Base-by-base conservation (phyloP, 2,113 vertebrate genomes). In the Shinisaurus crocodilurus region DNA sequence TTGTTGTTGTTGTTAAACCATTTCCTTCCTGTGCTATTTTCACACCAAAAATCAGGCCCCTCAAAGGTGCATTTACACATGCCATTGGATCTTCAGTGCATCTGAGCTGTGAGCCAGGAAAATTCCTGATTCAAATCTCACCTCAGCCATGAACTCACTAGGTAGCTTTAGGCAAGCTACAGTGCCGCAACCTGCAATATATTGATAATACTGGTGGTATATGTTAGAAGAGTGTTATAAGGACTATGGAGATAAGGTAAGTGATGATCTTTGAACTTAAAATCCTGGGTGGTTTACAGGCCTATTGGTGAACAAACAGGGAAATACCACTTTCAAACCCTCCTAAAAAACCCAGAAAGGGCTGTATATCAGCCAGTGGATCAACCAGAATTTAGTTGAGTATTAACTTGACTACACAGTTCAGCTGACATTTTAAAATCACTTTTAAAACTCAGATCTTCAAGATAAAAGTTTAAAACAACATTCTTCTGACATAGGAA, bases 401-500 rank as follows among this genome's bases (percentile, higher is more conserved):
- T 63, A 15, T 34, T 74, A 74, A n/a, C 70, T 34, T 34, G 34
- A n/a, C 15, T 37, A 37, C 70, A 32, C 69, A 70, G 12, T 90
- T 89, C 57, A 23, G 70, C 37, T 20, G 69, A 63, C 9, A 15
- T 80, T 37, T 1, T 69, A 79, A 54, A 70, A 1, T 79, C 72
- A 50, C 27, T 91, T 89, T 29, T 63, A 70, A 48, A 45, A 67
- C 10, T 4, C 0, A 79, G 60, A 79, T 32, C 81, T 72, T 40
- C 60, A 29, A 0, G 0, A 88, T n/a, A 86, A 63, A 27, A 75
- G 54, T 0, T 0, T 60, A 4, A 77, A 32, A 4, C 1, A 50
- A 4, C 23, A 84, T 57, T 88, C 34, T 15, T 74, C 54, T 0
- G 0, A n/a, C 0, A 0, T 29, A 63, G 43, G 8, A 0, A 0